Percentiles rank a stretch among this genome's conserved stretches.
Conservation (phyloP, 1,140 invertebrate genomes). For the Cherax destructor region DNA sequence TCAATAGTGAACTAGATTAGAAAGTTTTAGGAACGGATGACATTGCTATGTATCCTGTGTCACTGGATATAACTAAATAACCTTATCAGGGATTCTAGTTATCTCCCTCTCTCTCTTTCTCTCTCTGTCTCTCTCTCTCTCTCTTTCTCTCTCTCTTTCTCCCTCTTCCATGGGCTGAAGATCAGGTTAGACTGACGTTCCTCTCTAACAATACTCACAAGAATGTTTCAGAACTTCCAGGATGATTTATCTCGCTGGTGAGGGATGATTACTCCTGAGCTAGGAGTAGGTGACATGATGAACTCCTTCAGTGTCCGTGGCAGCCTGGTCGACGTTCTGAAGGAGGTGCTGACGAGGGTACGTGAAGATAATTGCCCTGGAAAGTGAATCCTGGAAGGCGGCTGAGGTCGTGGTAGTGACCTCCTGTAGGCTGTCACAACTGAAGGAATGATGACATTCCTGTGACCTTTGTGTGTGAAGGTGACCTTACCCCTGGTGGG, state of each 20-base stretch:
- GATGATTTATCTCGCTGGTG: slow-evolving; percentile 17
- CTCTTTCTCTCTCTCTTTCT: too few species aligned
- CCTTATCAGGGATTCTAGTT: too few species aligned
- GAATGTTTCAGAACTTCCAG: not conserved
- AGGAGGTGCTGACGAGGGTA: not conserved
- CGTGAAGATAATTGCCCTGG: slow-evolving; percentile 8
- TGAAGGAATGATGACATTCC: not conserved
- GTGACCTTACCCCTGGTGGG: not conserved
- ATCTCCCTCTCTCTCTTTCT: too few species aligned
- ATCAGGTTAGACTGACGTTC: too few species aligned
- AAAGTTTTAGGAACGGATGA: too few species aligned
- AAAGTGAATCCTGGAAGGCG: slow-evolving; percentile 16
- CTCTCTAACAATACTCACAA: too few species aligned
- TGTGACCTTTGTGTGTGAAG: not conserved
- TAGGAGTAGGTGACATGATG: not conserved
- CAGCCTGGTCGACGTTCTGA: not conserved
- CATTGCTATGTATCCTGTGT: too few species aligned
- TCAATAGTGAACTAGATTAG: too few species aligned
- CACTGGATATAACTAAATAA: too few species aligned
- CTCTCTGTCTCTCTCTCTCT: too few species aligned
- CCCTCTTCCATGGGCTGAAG: too few species aligned
- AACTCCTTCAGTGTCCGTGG: slow-evolving; percentile 6
- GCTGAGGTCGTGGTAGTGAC: not conserved
- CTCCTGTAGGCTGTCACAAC: not conserved
- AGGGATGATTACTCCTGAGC: not conserved